Conservation (phyloP, 2,888 invertebrate genomes). For the Agrilus mali region DNA sequence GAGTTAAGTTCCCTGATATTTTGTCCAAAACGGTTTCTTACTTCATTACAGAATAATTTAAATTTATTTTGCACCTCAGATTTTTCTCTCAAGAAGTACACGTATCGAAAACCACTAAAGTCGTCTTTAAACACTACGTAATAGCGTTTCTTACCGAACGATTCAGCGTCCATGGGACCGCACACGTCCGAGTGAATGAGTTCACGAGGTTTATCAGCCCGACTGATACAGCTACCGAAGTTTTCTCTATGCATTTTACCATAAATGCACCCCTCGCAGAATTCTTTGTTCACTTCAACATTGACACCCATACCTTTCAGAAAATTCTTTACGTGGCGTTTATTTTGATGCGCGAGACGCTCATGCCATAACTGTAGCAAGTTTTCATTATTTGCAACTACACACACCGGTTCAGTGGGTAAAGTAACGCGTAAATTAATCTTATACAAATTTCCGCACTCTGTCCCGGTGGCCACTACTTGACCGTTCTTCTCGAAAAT, state of each 20-base stretch:
- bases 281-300: slow-evolving; percentile 5
- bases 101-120: slow-evolving; percentile 14
- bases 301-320: slow-evolving; percentile 5
- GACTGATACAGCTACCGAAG: slow-evolving; percentile 7
- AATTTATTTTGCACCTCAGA: slow-evolving; percentile 4
- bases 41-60: slow-evolving; percentile 5
- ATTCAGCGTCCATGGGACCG: slow-evolving; percentile 14
- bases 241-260: slow-evolving; percentile 11
- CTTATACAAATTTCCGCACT: too few relatives aligned
- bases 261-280: slow-evolving; percentile 10
- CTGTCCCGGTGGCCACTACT: too few relatives aligned
- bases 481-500: too few relatives aligned
- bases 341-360: slow-evolving; percentile 10
- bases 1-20: slow-evolving; percentile 5
- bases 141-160: slow-evolving; percentile 8
- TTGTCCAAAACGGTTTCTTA: neutral
- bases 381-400: too few relatives aligned
- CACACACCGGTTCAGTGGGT: too few relatives aligned
- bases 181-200: slow-evolving; percentile 9
- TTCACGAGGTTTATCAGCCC: slow-evolving; percentile 13
- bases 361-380: slow-evolving; percentile 5
- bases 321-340: slow-evolving; percentile 7
- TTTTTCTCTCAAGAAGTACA: slow-evolving; percentile 16
- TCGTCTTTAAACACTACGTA: slow-evolving; percentile 15
- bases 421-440: too few relatives aligned